A percentile compares a stretch with the other conserved stretches of the same genome.
phyloP scores from a whole-genome alignment of 2,888 invertebrate genomes.

The Mythimna lalbum region DNA sequence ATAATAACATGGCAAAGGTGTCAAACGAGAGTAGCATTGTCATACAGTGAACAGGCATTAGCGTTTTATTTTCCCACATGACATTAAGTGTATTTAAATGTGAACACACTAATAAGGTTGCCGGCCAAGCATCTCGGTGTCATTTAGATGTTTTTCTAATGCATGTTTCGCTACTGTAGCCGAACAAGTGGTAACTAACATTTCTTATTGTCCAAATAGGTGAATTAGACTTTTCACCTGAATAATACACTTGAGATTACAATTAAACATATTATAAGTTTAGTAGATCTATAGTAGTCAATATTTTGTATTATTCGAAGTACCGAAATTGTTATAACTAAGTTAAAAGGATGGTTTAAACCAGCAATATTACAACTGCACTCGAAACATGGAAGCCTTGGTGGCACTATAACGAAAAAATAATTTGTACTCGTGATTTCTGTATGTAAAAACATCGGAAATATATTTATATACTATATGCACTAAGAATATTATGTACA shows the following conservation, averaged over 20 bases:
- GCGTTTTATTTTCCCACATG: constrained; percentile 55
- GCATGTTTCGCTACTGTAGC: constrained; percentile 71
- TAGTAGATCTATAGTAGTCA: constrained; percentile 39
- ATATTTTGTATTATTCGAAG: constrained; percentile 42
- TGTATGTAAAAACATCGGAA: constrained; percentile 59
- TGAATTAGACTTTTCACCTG: constrained; percentile 65
- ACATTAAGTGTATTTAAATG: constrained; percentile 39
- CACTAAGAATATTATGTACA: constrained; percentile 66
- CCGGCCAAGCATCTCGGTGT: constrained; percentile 12
- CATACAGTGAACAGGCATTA: constrained; percentile 71
- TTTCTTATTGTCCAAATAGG: constrained; percentile 81
- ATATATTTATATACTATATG: constrained; percentile 63
- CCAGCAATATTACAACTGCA: constrained; percentile 48
- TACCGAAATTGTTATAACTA: constrained; percentile 32
- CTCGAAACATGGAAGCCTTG: constrained; percentile 59
- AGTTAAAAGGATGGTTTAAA: constrained; percentile 30
- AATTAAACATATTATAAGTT: constrained; percentile 51
- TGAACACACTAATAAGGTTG: constrained; percentile 26
- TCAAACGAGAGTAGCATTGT: constrained; percentile 72
- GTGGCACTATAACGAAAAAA: constrained; percentile 56
- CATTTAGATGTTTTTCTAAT: constrained; percentile 59
- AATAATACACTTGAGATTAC: constrained; percentile 58
- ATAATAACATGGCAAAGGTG: constrained; percentile 80
- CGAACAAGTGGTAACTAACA: constrained; percentile 82
- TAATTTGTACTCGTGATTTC: constrained; percentile 66